Evolutionary conservation across 2,888 invertebrate species (phyloP).

Genomic region (Philopedon plagiatum): DNA sequence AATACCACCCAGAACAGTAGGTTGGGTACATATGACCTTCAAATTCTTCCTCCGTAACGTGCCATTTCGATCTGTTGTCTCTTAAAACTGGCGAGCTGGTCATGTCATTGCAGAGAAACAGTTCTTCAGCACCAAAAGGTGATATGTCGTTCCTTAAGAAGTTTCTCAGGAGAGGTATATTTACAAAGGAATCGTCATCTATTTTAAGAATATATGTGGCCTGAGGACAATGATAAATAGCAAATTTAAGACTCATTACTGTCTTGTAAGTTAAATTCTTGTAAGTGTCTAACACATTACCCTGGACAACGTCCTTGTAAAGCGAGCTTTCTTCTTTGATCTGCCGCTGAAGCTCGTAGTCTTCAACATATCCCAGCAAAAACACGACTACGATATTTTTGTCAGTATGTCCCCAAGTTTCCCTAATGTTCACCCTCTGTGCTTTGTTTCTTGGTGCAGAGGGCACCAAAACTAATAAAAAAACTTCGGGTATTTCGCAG

Average conservation of each 20-base stretch:
- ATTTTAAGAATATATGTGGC: slow-evolving; percentile 79
- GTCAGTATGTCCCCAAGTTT: slow-evolving; percentile 79
- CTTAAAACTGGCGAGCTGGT: slow-evolving; percentile 61
- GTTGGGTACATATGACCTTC: slow-evolving; percentile 76
- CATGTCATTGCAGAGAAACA: slow-evolving; percentile 76
- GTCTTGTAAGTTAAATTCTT: slow-evolving; percentile 89
- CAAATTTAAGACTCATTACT: slow-evolving; percentile 86
- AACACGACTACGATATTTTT: slow-evolving; percentile 76
- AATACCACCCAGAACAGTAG: slow-evolving; percentile 81
- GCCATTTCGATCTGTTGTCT: slow-evolving; percentile 82
- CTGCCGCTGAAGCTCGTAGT: slow-evolving; percentile 58
- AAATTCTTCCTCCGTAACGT: slow-evolving; percentile 79
- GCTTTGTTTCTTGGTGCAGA: slow-evolving; percentile 78
- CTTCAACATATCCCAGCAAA: slow-evolving; percentile 74
- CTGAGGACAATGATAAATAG: slow-evolving; percentile 77
- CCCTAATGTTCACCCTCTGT: slow-evolving; percentile 77
- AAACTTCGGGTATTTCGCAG: not conserved
- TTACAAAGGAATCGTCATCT: slow-evolving; percentile 86
- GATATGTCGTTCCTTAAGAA: slow-evolving; percentile 74
- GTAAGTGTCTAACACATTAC: slow-evolving; percentile 83
- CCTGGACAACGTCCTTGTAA: slow-evolving; percentile 82
- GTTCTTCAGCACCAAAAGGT: slow-evolving; percentile 74
- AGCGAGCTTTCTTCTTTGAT: slow-evolving; percentile 71
- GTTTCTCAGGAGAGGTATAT: slow-evolving; percentile 74
- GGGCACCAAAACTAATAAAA: slow-evolving; percentile 77